phyloP scores from a whole-genome alignment of 2,113 vertebrate genomes.

The Mormyrus iriodes region DNA sequence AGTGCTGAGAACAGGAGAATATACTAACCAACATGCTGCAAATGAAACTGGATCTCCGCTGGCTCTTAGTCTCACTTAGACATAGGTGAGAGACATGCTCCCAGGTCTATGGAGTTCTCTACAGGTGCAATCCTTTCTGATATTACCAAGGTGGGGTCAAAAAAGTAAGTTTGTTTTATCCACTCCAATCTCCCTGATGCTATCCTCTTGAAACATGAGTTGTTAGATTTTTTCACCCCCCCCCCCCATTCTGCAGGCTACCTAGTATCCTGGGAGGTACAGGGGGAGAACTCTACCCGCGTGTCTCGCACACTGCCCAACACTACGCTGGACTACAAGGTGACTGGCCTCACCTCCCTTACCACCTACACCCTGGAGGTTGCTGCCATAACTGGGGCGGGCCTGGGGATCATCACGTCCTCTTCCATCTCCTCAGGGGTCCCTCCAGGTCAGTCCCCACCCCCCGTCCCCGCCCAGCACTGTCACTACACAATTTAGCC shows the following conservation, averaged over 20 bases:
- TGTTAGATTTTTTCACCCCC: not conserved
- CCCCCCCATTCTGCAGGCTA: conserved; percentile 50
- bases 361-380: conserved; percentile 76
- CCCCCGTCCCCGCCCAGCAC: not conserved
- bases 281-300: conserved; percentile 58
- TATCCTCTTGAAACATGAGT: not conserved
- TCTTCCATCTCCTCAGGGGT: conserved; percentile 75
- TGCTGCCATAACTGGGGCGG: conserved; percentile 54
- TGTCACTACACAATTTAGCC: not conserved
- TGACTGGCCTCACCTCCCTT: conserved; percentile 63
- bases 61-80: conserved; percentile 64
- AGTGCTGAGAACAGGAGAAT: conserved; percentile 59
- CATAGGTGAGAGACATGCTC: conserved; percentile 29
- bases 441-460: conserved; percentile 66
- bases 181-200: not conserved
- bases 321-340: conserved; percentile 62
- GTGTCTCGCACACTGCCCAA: conserved; percentile 50
- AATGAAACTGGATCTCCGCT: conserved; percentile 64
- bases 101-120: conserved; percentile 32
- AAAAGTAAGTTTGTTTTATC: not conserved
- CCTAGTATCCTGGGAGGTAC: conserved; percentile 67
- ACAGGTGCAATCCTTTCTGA: not conserved
- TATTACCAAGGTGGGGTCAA: not conserved
- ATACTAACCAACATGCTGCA: conserved; percentile 67
- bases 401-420: conserved; percentile 52